phyloP scores from a whole-genome alignment of 2,888 invertebrate species.

The Eupithecia abbreviata region DNA sequence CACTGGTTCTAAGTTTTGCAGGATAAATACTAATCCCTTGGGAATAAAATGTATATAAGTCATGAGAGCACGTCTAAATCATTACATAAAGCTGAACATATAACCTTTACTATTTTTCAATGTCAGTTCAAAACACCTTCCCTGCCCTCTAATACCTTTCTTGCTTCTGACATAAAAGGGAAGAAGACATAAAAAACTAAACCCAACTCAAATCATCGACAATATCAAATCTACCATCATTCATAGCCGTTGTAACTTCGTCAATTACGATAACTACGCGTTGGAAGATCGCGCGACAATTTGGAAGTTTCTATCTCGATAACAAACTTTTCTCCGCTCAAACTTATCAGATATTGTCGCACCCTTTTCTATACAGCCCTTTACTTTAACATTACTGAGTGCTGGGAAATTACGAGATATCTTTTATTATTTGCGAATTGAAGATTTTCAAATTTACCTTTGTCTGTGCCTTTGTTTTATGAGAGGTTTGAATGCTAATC shows the following conservation, averaged over 20 bases:
- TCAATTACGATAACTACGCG: slow-evolving; percentile 39
- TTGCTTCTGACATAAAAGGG: no score
- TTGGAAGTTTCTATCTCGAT: slow-evolving; percentile 33
- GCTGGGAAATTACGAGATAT: background rate
- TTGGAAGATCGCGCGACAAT: slow-evolving; percentile 36
- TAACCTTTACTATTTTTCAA: no score
- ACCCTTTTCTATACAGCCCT: slow-evolving; percentile 37
- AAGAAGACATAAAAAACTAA: slow-evolving; percentile 4
- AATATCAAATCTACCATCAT: slow-evolving; percentile 10
- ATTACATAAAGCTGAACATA: no score
- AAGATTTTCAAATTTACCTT: background rate
- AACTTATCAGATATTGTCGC: slow-evolving; percentile 38
- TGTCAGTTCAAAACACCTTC: no score
- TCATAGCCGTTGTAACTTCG: slow-evolving; percentile 40
- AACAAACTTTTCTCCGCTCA: slow-evolving; percentile 36
- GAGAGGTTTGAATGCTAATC: no score
- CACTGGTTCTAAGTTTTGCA: no score
- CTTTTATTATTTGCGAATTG: background rate
- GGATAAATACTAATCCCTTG: no score
- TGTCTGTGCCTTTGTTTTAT: no score
- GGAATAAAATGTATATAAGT: no score
- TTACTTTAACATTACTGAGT: background rate
- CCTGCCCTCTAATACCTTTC: no score
- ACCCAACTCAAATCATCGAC: slow-evolving; percentile 3
- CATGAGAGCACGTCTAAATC: no score